A percentile compares a stretch with the other conserved stretches of the same genome.
phyloP scores from a whole-genome alignment of 2,113 vertebrate genomes.

The Glaucidium brasilianum region DNA sequence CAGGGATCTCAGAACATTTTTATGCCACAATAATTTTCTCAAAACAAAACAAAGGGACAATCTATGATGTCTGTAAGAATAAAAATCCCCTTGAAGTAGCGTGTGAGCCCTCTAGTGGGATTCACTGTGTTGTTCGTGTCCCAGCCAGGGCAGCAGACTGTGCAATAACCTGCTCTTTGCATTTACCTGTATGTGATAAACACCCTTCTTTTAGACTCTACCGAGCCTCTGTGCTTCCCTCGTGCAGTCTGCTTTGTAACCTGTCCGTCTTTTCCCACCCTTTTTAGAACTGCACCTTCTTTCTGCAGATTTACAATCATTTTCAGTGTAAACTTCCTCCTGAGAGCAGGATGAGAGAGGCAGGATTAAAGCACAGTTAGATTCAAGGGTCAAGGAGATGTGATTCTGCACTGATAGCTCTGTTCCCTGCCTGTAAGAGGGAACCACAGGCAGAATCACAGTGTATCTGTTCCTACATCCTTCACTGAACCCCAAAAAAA shows the following conservation, averaged over 20 bases:
- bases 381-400: background rate
- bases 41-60: background rate
- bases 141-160: background rate
- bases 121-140: background rate
- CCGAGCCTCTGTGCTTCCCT: background rate
- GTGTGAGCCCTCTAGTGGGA: conserved; percentile 52
- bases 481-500: background rate
- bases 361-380: background rate
- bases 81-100: background rate
- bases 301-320: background rate
- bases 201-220: rapidly evolving
- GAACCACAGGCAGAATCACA: background rate
- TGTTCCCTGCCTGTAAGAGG: background rate
- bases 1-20: background rate
- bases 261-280: background rate
- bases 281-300: background rate
- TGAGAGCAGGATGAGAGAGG: background rate
- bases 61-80: background rate
- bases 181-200: background rate
- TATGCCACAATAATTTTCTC: background rate
- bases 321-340: background rate
- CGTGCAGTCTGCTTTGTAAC: background rate
- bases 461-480: background rate
- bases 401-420: background rate
- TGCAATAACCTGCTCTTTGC: background rate